Percentiles rank a stretch among this genome's conserved stretches.
Evolutionary conservation across 64 coral and sea anemone genomes (phyloP).

Genomic region (Montipora efflorescens): DNA sequence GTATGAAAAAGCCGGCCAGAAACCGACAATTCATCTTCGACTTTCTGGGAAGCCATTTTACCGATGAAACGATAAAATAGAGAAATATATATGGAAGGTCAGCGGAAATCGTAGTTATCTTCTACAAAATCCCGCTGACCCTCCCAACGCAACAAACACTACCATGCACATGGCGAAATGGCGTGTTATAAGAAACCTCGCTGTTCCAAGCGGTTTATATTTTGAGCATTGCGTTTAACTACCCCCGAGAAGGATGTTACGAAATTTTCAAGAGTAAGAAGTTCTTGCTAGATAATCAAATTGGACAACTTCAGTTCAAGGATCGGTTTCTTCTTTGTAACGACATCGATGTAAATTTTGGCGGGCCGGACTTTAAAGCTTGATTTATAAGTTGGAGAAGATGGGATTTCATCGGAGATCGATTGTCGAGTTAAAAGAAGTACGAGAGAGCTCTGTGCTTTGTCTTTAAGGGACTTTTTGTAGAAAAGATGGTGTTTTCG

Average conservation of each 20-base stretch:
- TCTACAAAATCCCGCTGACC: slow-evolving; percentile 61
- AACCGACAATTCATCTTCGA: not conserved
- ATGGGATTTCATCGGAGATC: not conserved
- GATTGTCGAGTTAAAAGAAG: not conserved
- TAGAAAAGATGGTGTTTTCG: not conserved
- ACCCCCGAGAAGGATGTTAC: not conserved
- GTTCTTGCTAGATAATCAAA: not conserved
- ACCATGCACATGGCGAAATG: not conserved
- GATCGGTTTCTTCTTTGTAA: slow-evolving; percentile 2
- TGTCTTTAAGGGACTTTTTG: not conserved
- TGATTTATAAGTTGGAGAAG: not conserved
- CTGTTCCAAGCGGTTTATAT: not conserved
- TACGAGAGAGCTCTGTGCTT: not conserved
- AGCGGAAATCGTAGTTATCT: slow-evolving; percentile 58
- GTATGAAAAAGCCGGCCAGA: not conserved
- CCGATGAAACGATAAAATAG: not conserved
- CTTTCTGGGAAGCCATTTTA: not conserved
- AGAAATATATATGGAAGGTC: slow-evolving; percentile 32
- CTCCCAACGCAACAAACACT: slow-evolving; percentile 38
- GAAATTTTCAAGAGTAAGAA: not conserved
- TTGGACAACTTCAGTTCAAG: not conserved
- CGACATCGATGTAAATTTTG: slow-evolving; percentile 1
- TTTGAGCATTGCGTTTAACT: not conserved
- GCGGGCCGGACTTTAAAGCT: not conserved
- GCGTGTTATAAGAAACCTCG: not conserved